phyloP scores from a whole-genome alignment of 2,888 invertebrate species.

The Trisateles emortualis region DNA sequence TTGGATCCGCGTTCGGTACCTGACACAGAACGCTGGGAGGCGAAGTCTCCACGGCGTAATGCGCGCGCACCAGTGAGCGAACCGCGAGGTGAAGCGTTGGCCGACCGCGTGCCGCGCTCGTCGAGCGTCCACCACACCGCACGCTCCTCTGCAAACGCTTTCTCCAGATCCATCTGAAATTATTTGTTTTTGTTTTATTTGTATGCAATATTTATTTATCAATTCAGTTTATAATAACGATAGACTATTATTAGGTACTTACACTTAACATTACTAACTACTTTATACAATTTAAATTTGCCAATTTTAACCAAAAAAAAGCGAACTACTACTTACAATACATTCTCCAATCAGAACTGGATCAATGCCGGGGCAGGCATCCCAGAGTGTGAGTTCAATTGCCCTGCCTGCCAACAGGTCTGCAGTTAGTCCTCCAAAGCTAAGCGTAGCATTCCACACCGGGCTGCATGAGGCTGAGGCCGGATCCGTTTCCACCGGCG shows the following conservation, averaged over 20 bases:
- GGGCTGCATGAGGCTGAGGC: constrained; percentile 95
- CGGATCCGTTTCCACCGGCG: constrained; percentile 93
- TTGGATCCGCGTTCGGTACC: constrained; percentile 71
- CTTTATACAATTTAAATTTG: no score
- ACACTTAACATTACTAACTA: no score
- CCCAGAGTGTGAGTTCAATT: constrained; percentile 96
- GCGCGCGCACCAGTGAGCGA: constrained; percentile 91
- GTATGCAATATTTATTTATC: not conserved
- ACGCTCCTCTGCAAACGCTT: constrained; percentile 95
- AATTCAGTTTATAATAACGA: no score
- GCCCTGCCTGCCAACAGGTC: constrained; percentile 93
- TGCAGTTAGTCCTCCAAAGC: constrained; percentile 92
- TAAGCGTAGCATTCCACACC: constrained; percentile 96
- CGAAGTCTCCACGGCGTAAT: constrained; percentile 90
- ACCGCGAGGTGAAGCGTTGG: constrained; percentile 92
- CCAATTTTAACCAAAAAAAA: no score
- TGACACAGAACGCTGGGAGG: constrained; percentile 91
- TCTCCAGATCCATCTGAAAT: constrained; percentile 90
- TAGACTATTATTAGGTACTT: no score
- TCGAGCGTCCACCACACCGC: constrained; percentile 96
- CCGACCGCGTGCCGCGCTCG: constrained; percentile 92
- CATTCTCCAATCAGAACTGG: constrained; percentile 94
- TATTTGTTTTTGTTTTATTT: not conserved
- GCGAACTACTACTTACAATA: constrained; percentile 77
- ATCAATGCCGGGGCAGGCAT: constrained; percentile 93